These are phyloP conservation scores for Trialeurodes vaporariorum DNA, from an alignment of 1,140 invertebrate genomes.

Conservation along the genomic window DNA sequence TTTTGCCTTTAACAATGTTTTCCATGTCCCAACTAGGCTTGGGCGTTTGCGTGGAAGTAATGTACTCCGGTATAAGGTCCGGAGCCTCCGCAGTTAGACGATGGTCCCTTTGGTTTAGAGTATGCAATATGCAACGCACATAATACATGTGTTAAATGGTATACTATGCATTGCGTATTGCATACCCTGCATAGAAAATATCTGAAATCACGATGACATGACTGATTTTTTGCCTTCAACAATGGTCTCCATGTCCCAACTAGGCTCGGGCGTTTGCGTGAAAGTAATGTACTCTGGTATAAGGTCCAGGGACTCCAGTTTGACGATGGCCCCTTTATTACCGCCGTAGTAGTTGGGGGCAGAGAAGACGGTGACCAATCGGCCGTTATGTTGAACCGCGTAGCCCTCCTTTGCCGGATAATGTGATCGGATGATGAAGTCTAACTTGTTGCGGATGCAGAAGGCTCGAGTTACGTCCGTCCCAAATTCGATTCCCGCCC, in stretches of 20 bases:
- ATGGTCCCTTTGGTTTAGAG: slow-evolving; percentile 18
- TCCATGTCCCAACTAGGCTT: slow-evolving; percentile 26
- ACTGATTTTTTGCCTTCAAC: no score
- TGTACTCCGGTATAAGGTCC: not conserved
- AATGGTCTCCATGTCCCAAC: not conserved
- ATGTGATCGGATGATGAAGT: slow-evolving; percentile 47
- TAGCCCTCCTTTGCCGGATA: slow-evolving; percentile 39
- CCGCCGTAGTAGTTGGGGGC: slow-evolving; percentile 25
- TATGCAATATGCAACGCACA: no score
- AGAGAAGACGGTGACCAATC: slow-evolving; percentile 35
- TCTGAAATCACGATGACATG: no score
- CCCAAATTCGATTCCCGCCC: slow-evolving; percentile 37
- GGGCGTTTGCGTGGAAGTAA: slow-evolving; percentile 26
- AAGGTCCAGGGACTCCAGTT: not conserved
- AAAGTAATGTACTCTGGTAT: not conserved
- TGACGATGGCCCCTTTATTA: slow-evolving; percentile 13
- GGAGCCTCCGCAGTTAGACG: not conserved
- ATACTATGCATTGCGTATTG: no score
- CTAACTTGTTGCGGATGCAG: slow-evolving; percentile 40
- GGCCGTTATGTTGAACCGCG: slow-evolving; percentile 34
- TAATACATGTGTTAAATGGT: no score
- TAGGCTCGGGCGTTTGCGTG: slow-evolving; percentile 33
- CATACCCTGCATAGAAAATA: no score
- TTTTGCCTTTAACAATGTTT: not conserved
- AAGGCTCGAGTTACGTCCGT: slow-evolving; percentile 29